Conservation (phyloP, 2,888 invertebrate species). For the Lasioglossum calceatum region DNA sequence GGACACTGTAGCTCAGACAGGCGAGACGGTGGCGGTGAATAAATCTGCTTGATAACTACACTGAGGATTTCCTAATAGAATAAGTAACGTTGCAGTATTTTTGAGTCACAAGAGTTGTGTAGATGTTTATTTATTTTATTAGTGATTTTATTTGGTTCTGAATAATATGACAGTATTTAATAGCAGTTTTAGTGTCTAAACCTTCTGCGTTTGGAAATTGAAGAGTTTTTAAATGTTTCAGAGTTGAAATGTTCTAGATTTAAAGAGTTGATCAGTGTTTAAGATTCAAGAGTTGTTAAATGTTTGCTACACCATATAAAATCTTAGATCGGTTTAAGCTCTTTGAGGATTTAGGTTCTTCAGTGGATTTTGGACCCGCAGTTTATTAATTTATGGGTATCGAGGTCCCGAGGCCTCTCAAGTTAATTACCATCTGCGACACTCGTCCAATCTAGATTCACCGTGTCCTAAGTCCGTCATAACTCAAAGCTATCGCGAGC, state of each 20-base stretch:
- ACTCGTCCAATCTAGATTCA: slow-evolving; percentile 2
- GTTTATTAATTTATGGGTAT: neutral
- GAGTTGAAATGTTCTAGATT: too few species aligned
- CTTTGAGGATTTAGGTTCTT: neutral
- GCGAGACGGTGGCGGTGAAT: neutral
- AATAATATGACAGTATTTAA: too few species aligned
- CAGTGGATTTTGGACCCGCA: neutral
- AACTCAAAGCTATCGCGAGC: slow-evolving; percentile 33
- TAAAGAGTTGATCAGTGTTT: too few species aligned
- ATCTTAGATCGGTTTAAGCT: too few species aligned
- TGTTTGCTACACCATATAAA: neutral
- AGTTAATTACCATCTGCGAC: slow-evolving; percentile 9
- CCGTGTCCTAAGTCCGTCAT: slow-evolving; percentile 21
- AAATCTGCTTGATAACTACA: neutral
- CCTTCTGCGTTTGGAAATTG: too few species aligned
- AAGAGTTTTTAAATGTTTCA: neutral
- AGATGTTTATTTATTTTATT: too few species aligned
- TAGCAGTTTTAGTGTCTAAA: too few species aligned
- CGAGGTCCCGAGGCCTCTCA: neutral
- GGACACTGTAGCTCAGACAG: neutral
- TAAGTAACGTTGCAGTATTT: neutral
- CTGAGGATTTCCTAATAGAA: neutral
- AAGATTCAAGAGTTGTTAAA: neutral
- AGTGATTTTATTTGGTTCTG: too few species aligned
- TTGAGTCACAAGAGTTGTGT: too few species aligned